These are phyloP conservation scores for Acanthoscelides obtectus DNA, from an alignment of 2,888 invertebrate genomes.

Conservation along the genomic window DNA sequence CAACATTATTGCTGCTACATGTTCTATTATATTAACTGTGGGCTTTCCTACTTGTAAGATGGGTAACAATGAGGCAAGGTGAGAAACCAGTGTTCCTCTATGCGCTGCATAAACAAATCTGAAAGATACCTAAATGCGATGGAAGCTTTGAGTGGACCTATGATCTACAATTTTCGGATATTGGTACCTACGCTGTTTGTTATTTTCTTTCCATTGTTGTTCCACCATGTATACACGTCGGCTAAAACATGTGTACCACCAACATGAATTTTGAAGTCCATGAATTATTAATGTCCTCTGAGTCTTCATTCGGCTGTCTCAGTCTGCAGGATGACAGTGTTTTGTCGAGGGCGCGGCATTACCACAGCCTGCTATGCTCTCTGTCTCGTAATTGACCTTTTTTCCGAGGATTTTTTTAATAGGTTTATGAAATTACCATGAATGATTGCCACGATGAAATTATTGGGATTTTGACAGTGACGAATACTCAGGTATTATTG, in stretches of 20 bases:
- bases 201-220: not conserved
- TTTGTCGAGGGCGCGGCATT: constrained; percentile 42
- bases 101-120: too few species aligned
- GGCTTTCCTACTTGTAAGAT: too few species aligned
- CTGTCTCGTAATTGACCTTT: not conserved
- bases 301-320: constrained; percentile 35
- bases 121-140: too few species aligned
- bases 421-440: not conserved
- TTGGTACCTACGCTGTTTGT: not conserved
- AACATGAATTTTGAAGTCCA: constrained; percentile 40
- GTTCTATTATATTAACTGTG: too few species aligned
- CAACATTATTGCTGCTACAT: too few species aligned
- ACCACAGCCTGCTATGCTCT: not conserved
- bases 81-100: too few species aligned
- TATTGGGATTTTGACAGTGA: not conserved
- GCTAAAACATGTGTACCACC: constrained; percentile 40
- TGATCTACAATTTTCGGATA: too few species aligned
- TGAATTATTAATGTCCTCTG: constrained; percentile 44
- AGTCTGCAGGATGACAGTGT: constrained; percentile 41
- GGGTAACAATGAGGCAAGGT: too few species aligned
- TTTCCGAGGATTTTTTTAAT: not conserved
- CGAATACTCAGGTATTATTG: not conserved
- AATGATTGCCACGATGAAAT: not conserved
- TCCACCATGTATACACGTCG: constrained; percentile 29
- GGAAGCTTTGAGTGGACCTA: too few species aligned